Evolutionary conservation across 2,888 invertebrate genomes (phyloP).

Genomic region (Brachyptera putata): DNA sequence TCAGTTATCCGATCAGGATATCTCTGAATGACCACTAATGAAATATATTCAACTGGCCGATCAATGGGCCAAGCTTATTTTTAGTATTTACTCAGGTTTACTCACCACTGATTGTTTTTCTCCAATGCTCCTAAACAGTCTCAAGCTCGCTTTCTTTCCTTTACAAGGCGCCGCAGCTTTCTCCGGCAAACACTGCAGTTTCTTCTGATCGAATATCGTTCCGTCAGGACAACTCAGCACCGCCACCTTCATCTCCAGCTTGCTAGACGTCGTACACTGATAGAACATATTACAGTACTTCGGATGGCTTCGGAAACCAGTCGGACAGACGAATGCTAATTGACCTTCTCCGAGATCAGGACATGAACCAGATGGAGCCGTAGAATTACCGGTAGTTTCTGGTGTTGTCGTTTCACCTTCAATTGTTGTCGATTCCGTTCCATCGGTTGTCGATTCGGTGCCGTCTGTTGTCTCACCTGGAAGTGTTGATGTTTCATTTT

Average conservation of each 20-base stretch:
- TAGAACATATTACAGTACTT: constrained; percentile 80
- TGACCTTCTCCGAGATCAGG: constrained; percentile 62
- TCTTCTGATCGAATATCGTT: constrained; percentile 68
- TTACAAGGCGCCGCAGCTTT: constrained; percentile 50
- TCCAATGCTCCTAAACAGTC: constrained; percentile 47
- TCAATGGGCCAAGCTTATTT: no score
- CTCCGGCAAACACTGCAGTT: constrained; percentile 67
- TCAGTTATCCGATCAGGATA: no score
- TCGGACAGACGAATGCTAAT: constrained; percentile 69
- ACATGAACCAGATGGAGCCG: constrained; percentile 23
- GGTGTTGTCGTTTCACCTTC: constrained; percentile 28
- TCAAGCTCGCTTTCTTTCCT: constrained; percentile 52
- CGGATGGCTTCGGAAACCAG: constrained; percentile 77
- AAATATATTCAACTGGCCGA: no score
- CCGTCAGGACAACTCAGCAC: constrained; percentile 72
- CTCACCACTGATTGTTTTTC: constrained; percentile 24
- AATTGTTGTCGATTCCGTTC: constrained; percentile 20
- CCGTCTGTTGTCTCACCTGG: constrained; percentile 22
- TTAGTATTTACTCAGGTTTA: no score
- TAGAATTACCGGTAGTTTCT: constrained; percentile 29
- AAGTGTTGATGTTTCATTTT: constrained; percentile 11
- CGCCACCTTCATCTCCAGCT: constrained; percentile 67
- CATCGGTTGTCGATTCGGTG: background rate
- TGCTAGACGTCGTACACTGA: constrained; percentile 67
- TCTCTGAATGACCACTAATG: no score